Evolutionary conservation across 2,888 invertebrate species (phyloP), one percentile per base, ranked within the genome.

Genomic region (Thecophora atra): DNA sequence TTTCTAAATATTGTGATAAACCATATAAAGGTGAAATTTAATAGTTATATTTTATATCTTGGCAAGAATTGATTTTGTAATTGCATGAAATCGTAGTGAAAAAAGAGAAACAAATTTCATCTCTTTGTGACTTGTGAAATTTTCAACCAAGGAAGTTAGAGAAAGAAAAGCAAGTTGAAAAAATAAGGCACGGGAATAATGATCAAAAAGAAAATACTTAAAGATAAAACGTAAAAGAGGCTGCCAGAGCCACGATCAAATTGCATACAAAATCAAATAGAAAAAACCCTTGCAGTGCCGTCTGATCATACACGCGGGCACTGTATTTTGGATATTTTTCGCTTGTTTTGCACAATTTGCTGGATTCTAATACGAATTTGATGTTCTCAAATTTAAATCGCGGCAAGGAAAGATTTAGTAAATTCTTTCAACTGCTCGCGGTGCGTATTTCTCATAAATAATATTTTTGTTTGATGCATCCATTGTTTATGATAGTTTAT

Each of bases 351-450:
- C 63, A 51, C 26, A 63, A 51, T 30, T 70, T 70, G 30, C 62
- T 66, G 56, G 63, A 64, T 52, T 72, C 54, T n/a, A 63, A 69
- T 66, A 51, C 44, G 54, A 72, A 70, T 74, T 85, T 85, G 81
- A 86, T 85, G 85, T 86, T 83, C 77, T 78, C 82, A 79, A 83
- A 79, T 78, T 75, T 85, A 77, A 83, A 84, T 81, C 83, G 85
- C 78, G 81, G 86, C 80, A 85, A 81, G 78, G 84, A 81, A 78
- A 85, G 81, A 81, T 81, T 85, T 75, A 82, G 81, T 78, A 83
- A 84, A 82, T 81, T 86, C 82, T 84, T 85, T 80, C 84, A 83
- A 75, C 81, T 83, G 79, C 80, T 84, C 79, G 84, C 83, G 85
- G 86, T 85, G 84, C 83, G 82, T 80, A 82, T 78, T 66, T 72